These are phyloP conservation scores for Uloborus plumipes DNA, from an alignment of 2,888 invertebrate species.

Conservation along the genomic window DNA sequence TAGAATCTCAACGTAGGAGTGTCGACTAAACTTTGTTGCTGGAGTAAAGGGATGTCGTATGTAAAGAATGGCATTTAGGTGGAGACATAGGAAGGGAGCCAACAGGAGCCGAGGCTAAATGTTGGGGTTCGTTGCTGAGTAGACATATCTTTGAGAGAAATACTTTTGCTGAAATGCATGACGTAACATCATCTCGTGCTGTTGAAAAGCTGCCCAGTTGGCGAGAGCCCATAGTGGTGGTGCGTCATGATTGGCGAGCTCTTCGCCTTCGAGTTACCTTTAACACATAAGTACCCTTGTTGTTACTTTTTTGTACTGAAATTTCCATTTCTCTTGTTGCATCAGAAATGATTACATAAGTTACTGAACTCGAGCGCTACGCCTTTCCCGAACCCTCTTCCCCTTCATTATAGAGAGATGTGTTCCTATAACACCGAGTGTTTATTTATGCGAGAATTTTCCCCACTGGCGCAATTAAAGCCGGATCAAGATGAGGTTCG, in stretches of 20 bases:
- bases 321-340: slow-evolving; percentile 1
- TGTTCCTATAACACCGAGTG: no score
- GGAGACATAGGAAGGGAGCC: slow-evolving; percentile 19
- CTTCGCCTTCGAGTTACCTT: slow-evolving; percentile 3
- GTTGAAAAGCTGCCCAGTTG: slow-evolving; percentile 50
- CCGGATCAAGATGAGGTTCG: no score
- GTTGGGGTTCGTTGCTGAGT: slow-evolving; percentile 41
- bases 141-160: slow-evolving; percentile 35
- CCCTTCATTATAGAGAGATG: no score
- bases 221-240: slow-evolving; percentile 19
- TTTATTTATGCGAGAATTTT: no score
- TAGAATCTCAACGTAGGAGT: slow-evolving; percentile 18
- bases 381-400: no score
- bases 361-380: no score
- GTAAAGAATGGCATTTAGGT: slow-evolving; percentile 25
- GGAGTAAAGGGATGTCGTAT: background rate
- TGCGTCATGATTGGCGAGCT: slow-evolving; percentile 27
- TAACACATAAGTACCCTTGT: no score
- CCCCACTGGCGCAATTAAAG: no score
- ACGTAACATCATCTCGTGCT: slow-evolving; percentile 44
- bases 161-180: slow-evolving; percentile 33
- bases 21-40: background rate
- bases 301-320: no score
- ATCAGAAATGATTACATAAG: background rate
- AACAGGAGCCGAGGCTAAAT: slow-evolving; percentile 28